Evolutionary conservation across 30 jellyfish, hydroid and myxozoan species (phyloP), one percentile per base, ranked within the genome.

Genomic region (Chironex yamaguchii): DNA sequence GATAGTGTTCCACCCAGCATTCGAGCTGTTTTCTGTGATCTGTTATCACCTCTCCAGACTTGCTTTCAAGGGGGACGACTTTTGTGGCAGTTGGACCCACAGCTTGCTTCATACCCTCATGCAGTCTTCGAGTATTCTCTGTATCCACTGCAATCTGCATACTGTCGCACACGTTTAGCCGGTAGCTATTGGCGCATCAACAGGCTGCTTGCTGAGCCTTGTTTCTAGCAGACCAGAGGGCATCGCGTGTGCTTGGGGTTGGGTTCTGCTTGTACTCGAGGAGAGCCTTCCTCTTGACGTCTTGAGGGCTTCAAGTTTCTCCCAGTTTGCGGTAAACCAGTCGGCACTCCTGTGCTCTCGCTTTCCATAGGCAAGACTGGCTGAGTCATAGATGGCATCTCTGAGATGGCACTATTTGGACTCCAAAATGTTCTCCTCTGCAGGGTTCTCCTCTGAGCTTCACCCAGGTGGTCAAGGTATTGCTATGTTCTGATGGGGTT

Each of bases 1-100:
- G 28, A 22, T 67, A 67, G 81, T 67, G 81, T 29, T 67, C 81
- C 74, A 67, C 71, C 81, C 81, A 67, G 12, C 81, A 11, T 67
- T 21, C 73, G 13, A 67, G 23, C 4, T 58, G 73, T 24, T 58
- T 58, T 12, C 9, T 26, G 12, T n/a, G 73, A 58, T 58, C 73
- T 4, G 73, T 9, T 12, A 58, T 58, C 12, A 58, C 22, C 73
- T 42, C 58, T 17, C 58, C 58, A 42, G 58, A n/a, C n/a, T n/a
- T n/a, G n/a, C n/a, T n/a, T n/a, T n/a, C n/a, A n/a, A n/a, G n/a
- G n/a, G n/a, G n/a, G n/a, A n/a, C n/a, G n/a, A n/a, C n/a, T n/a
- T n/a, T n/a, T n/a, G n/a, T n/a, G n/a, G n/a, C n/a, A n/a, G n/a
- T n/a, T 42, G 58, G 17, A 42, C 58, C 58, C 17, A 42, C 17